These are phyloP conservation scores for Hydrophis major DNA, from an alignment of 2,797 vertebrate species.

Conservation along the genomic window DNA sequence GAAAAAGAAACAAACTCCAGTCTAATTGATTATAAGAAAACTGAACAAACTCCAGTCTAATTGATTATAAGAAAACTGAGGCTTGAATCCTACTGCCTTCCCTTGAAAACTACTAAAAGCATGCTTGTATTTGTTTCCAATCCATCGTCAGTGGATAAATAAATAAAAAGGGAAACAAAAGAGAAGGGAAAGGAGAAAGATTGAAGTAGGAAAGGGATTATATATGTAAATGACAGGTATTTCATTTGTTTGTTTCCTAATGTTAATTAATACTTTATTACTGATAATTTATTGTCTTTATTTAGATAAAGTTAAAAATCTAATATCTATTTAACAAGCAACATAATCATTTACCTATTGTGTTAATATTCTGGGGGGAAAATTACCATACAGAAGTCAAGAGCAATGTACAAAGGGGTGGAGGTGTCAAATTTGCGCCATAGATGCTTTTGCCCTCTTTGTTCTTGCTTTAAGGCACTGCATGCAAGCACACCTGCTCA, in stretches of 20 bases:
- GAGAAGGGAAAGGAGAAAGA: background rate
- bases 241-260: background rate
- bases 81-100: background rate
- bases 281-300: background rate
- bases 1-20: background rate
- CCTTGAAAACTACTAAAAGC: background rate
- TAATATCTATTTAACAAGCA: background rate
- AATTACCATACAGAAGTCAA: background rate
- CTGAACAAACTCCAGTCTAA: background rate
- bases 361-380: background rate
- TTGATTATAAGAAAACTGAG: background rate
- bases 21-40: background rate
- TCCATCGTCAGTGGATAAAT: background rate
- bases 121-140: background rate
- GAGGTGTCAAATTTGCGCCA: background rate
- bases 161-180: background rate
- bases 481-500: background rate
- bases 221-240: background rate
- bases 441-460: background rate
- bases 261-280: background rate
- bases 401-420: background rate
- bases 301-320: background rate
- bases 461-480: background rate
- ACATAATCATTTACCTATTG: background rate
- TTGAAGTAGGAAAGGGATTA: background rate